These are phyloP conservation scores for Procambarus virginalis DNA, from an alignment of 1,140 invertebrate genomes.

Conservation along the genomic window DNA sequence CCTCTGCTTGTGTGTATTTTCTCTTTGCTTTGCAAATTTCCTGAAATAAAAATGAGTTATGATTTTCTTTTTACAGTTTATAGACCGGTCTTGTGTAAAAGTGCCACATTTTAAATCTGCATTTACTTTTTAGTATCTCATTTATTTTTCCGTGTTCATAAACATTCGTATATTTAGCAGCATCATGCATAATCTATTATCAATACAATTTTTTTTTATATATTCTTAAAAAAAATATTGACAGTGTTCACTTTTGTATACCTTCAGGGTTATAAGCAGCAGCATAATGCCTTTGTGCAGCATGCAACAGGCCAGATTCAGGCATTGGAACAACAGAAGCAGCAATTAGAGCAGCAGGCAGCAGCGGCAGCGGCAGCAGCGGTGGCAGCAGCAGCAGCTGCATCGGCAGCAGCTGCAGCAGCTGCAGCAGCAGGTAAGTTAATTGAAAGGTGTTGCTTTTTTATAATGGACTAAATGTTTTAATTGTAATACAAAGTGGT, in stretches of 20 bases:
- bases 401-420: slow-evolving; percentile 61
- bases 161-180: too few species aligned
- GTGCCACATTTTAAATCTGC: too few species aligned
- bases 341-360: slow-evolving; percentile 83
- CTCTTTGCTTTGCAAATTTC: too few species aligned
- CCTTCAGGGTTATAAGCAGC: slow-evolving; percentile 85
- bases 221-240: background rate
- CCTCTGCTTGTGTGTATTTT: too few species aligned
- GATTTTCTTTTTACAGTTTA: too few species aligned
- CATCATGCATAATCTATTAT: too few species aligned
- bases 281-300: slow-evolving; percentile 94
- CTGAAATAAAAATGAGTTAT: too few species aligned
- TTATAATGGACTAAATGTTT: background rate
- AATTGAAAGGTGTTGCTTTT: background rate
- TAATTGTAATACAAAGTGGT: slow-evolving; percentile 1
- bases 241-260: background rate
- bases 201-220: background rate
- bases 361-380: slow-evolving; percentile 80
- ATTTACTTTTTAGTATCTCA: too few species aligned
- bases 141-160: too few species aligned
- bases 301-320: slow-evolving; percentile 85
- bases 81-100: too few species aligned
- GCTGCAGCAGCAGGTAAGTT: slow-evolving; percentile 66
- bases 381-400: slow-evolving; percentile 57
- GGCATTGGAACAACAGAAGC: slow-evolving; percentile 89